Conservation (phyloP, 2,113 vertebrate species). For the Misgurnus anguillicaudatus region DNA sequence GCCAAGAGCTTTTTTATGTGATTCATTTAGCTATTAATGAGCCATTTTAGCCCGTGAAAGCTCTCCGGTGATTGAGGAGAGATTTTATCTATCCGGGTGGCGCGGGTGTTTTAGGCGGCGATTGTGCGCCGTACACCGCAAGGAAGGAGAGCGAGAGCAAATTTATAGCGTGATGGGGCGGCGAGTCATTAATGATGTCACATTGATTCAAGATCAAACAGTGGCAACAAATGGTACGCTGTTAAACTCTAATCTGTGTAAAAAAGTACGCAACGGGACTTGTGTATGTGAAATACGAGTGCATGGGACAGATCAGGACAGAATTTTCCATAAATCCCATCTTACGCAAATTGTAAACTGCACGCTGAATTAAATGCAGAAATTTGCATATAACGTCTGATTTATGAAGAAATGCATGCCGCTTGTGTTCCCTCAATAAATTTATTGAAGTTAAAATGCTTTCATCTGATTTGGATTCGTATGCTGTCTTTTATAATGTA, state of each 20-base stretch:
- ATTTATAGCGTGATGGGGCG: not conserved
- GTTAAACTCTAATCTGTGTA: conserved; percentile 13
- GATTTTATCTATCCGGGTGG: conserved; percentile 59
- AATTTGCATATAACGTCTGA: too few relatives aligned
- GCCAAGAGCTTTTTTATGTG: conserved; percentile 65
- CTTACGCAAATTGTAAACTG: too few relatives aligned
- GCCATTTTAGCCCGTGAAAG: conserved; percentile 67
- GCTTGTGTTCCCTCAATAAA: too few relatives aligned
- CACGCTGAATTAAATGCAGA: too few relatives aligned
- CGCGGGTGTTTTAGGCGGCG: conserved; percentile 30
- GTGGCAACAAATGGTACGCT: not conserved
- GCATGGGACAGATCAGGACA: too few relatives aligned
- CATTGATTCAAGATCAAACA: conserved; percentile 12
- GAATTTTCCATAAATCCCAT: too few relatives aligned
- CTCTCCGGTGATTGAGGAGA: conserved; percentile 64
- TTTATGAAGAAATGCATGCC: too few relatives aligned
- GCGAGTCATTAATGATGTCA: not conserved
- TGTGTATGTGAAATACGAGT: not conserved
- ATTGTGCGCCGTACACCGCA: not conserved
- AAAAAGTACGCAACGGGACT: not conserved
- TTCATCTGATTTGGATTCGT: too few relatives aligned
- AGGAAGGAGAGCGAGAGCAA: not conserved
- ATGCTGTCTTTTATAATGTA: too few relatives aligned
- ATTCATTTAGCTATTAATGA: conserved; percentile 78
- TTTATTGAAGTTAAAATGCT: too few relatives aligned